Conservation (phyloP, 2,797 vertebrate genomes). For the Xenopus petersii region DNA sequence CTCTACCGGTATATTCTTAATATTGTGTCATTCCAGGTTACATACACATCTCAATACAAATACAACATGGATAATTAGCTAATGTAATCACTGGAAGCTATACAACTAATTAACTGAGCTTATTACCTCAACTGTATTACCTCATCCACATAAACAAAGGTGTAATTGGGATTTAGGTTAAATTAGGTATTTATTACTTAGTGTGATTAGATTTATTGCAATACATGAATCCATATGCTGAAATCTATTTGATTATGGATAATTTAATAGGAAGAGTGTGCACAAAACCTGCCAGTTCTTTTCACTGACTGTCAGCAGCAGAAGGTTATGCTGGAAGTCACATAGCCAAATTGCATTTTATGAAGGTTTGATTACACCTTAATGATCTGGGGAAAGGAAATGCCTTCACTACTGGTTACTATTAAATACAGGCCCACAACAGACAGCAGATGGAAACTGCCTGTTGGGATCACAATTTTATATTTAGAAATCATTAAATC, state of each 20-base stretch:
- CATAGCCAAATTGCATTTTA: slow-evolving; percentile 32
- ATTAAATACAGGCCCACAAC: slow-evolving; percentile 29
- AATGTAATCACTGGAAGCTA: too few species aligned
- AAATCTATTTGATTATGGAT: not conserved
- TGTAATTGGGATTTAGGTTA: too few species aligned
- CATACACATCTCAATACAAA: too few species aligned
- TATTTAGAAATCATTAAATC: slow-evolving; percentile 15
- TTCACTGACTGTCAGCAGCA: slow-evolving; percentile 24
- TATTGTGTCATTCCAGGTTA: too few species aligned
- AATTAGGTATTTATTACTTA: too few species aligned
- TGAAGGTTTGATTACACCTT: slow-evolving; percentile 43
- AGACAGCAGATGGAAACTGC: slow-evolving; percentile 31
- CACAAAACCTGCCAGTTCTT: slow-evolving; percentile 7
- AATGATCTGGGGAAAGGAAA: slow-evolving; percentile 41
- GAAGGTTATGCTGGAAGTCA: slow-evolving; percentile 31
- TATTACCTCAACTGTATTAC: too few species aligned
- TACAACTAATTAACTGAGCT: too few species aligned
- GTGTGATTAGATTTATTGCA: not conserved
- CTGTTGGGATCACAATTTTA: slow-evolving; percentile 11
- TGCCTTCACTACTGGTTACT: slow-evolving; percentile 37
- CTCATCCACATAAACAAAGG: too few species aligned
- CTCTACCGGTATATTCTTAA: too few species aligned
- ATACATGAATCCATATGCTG: not conserved
- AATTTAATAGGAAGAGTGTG: not conserved
- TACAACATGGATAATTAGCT: too few species aligned